Evolutionary conservation across 1,140 invertebrate genomes (phyloP).

Genomic region (Rhopalosiphum maidis): DNA sequence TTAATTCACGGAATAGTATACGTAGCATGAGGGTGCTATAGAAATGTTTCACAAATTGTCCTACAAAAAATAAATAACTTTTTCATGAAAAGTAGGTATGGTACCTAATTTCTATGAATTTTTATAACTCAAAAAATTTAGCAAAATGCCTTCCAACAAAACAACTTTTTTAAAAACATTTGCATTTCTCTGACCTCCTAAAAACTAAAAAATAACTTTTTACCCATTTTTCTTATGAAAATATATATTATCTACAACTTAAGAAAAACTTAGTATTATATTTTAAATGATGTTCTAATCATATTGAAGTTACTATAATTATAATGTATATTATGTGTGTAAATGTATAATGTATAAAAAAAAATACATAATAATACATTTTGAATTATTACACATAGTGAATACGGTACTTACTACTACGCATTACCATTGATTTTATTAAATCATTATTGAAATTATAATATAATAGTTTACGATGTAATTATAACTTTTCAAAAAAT

Average conservation of each 20-base stretch:
- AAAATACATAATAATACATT: not conserved
- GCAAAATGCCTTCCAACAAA: not conserved
- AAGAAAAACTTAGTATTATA: not conserved
- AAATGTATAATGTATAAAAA: not conserved
- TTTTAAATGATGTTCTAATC: not conserved
- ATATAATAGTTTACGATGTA: not conserved
- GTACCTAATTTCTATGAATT: too few relatives aligned
- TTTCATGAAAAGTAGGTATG: too few relatives aligned
- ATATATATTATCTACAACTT: not conserved
- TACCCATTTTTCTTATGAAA: not conserved
- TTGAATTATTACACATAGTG: not conserved
- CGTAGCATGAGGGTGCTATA: not conserved
- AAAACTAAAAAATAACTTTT: not conserved
- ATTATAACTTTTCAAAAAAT: not conserved
- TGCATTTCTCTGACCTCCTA: not conserved
- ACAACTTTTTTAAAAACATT: not conserved
- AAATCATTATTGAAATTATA: not conserved
- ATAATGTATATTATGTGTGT: too few relatives aligned
- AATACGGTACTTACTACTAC: not conserved
- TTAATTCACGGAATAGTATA: not conserved
- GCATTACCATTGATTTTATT: not conserved
- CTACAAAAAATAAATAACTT: not conserved
- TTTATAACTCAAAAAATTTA: too few relatives aligned
- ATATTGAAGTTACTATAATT: not conserved
- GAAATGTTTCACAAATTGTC: not conserved